phyloP scores from a whole-genome alignment of 2,797 vertebrate species.

The Fistularia tabacaria region DNA sequence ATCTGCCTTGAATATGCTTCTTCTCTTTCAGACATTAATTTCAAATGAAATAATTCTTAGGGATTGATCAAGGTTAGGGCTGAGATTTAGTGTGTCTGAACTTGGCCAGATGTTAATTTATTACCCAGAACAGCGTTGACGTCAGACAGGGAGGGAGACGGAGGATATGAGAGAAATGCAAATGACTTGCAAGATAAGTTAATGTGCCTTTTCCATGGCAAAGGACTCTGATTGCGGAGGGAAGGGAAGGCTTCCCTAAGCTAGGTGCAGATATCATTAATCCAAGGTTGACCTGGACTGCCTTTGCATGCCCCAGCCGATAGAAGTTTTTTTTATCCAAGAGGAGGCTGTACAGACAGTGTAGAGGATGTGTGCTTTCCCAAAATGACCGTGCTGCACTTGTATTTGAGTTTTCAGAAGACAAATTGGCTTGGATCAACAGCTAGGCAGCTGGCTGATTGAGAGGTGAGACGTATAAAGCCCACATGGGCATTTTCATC shows the following conservation, averaged over 20 bases:
- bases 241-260: slow-evolving; percentile 50
- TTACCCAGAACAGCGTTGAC: slow-evolving; percentile 37
- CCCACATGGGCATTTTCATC: slow-evolving; percentile 57
- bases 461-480: slow-evolving; percentile 55
- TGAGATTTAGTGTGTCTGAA: slow-evolving; percentile 44
- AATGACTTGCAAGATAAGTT: slow-evolving; percentile 62
- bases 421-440: slow-evolving; percentile 65
- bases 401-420: slow-evolving; percentile 53
- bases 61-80: slow-evolving; percentile 61
- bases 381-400: slow-evolving; percentile 45
- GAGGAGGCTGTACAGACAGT: slow-evolving; percentile 31
- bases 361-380: slow-evolving; percentile 36
- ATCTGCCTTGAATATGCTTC: slow-evolving; percentile 6
- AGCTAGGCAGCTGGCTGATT: slow-evolving; percentile 60
- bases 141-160: slow-evolving; percentile 22
- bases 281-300: slow-evolving; percentile 59
- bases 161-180: slow-evolving; percentile 55
- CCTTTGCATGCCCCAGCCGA: slow-evolving; percentile 25
- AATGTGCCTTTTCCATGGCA: slow-evolving; percentile 52
- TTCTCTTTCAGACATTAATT: slow-evolving; percentile 20
- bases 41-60: slow-evolving; percentile 40
- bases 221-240: slow-evolving; percentile 51
- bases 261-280: slow-evolving; percentile 63
- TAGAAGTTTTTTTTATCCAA: slow-evolving; percentile 61
- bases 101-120: slow-evolving; percentile 54